A percentile compares a stretch with the other conserved stretches of the same genome.
Conservation (phyloP, 2,797 vertebrate species). For the Brachymystax lenok region DNA sequence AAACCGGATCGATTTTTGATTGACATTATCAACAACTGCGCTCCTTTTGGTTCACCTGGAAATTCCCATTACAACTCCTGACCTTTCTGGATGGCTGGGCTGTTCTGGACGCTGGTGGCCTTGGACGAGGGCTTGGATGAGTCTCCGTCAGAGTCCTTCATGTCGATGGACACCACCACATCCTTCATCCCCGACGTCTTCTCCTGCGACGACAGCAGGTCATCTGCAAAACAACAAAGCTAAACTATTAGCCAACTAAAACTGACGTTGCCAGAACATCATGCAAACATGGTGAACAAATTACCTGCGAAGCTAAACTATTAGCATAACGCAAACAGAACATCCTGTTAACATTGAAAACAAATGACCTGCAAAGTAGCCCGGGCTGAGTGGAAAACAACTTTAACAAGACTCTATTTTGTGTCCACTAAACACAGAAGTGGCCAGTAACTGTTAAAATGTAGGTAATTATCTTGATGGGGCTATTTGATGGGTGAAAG, state of each 20-base stretch:
- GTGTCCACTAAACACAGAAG: not conserved
- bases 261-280: not conserved
- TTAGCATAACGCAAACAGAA: not conserved
- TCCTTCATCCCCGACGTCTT: constrained; percentile 91
- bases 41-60: not conserved
- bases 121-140: constrained; percentile 84
- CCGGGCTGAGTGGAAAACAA: not conserved
- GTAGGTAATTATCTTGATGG: not conserved
- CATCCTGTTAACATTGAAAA: not conserved
- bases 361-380: not conserved
- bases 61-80: constrained; percentile 26
- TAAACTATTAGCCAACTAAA: not conserved
- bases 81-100: constrained; percentile 87
- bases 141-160: constrained; percentile 88
- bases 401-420: not conserved
- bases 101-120: constrained; percentile 84
- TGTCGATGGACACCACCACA: constrained; percentile 93
- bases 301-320: not conserved
- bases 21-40: not conserved
- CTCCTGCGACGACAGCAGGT: constrained; percentile 89
- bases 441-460: too few relatives aligned
- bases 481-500: not conserved
- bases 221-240: constrained; percentile 74
- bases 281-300: not conserved
- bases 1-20: not conserved